Base-by-base conservation (phyloP, 2,113 vertebrate genomes). In the Gorsachius goisagi region DNA sequence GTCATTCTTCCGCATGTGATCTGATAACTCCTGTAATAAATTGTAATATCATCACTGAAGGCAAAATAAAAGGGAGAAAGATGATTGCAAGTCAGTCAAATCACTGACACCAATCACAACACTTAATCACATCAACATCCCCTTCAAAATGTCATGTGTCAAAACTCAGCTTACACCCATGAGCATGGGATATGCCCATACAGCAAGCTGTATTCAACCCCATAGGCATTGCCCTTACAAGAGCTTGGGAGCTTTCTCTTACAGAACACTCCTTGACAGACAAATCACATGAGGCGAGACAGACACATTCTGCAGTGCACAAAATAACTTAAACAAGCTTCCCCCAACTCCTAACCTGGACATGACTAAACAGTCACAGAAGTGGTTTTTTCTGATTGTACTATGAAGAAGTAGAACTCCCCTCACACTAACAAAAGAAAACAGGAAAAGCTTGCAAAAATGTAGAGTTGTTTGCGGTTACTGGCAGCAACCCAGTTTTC, bases 221-320 rank as follows among this genome's bases (percentile, higher is more conserved):
- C 28, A 5, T 0, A 11, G 37, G 41, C 59, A 8, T 4, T 3
- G 12, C 30, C 52, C 15, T 28, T 2, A 7, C 26, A 15, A 16
- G 21, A 56, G 53, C 49, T 9, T 1, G 9, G 83, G 47, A 67
- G 39, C 55, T 35, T 37, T 3, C 66, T 56, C 26, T 24, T 6
- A 41, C 26, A 53, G 16, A 81, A 32, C 32, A 6, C 6, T 37
- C n/a, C 84, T 20, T 20, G 39, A 14, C 58, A 33, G 52, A 32
- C 5, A 3, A 13, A 12, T 35, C 26, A 16, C 9, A 8, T 1
- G 32, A 44, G 60, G 41, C 0, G 5, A 72, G 66, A 58, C 32
- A 26, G 35, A 53, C 24, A 8, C 4, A 19, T 27, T 39, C 52
- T n/a, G 66, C 59, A 84, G 39, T 1, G 7, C 66, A 53, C 20